Evolutionary conservation across 2,888 invertebrate genomes (phyloP), one percentile per base, ranked within the genome.

Genomic region (Mesochorus sp.): DNA sequence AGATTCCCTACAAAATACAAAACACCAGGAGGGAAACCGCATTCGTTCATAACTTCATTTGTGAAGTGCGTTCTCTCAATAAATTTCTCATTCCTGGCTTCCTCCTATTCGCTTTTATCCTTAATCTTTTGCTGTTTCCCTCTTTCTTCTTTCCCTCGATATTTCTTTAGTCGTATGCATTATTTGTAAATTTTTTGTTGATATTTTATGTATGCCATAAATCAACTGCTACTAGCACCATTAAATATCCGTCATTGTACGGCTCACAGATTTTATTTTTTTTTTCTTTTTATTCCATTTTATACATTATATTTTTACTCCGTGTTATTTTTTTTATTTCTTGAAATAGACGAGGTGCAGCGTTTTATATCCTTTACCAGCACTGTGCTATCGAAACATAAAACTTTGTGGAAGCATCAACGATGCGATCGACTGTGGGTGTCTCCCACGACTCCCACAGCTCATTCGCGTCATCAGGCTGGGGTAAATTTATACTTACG

Each of bases 341-440:
- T 49, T 37, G 37, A 64, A 55, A 64, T 57, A 55, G 57, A 42
- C 55, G n/a, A 37, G 12, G 53, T 34, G 26, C 19, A 12, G 51
- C 37, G 8, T 70, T 49, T 34, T 47, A n/a, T 14, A 31, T 31
- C 28, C 28, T 24, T 34, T 70, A 4, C 28, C 49, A 8, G 17
- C 28, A 10, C n/a, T 12, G 44, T 42, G n/a, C 44, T 42, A 42
- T 55, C 34, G 26, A 73, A 73, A 57, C 57, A 47, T 59, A 49
- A 49, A 71, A 62, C 62, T 51, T 62, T 49, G n/a, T 14, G 10
- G 34, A 14, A 12, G 44, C 68, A 34, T 37, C 57, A 37, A 59
- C 59, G 62, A 64, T 31, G 44, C 34, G 44, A 6, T 55, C 44
- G 42, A 44, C 37, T 19, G 31, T 34, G 55, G 26, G 44, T 17